Evolutionary conservation across 1,140 invertebrate species (phyloP), one percentile per base, ranked within the genome.

Genomic region (Drosophila carrolli): DNA sequence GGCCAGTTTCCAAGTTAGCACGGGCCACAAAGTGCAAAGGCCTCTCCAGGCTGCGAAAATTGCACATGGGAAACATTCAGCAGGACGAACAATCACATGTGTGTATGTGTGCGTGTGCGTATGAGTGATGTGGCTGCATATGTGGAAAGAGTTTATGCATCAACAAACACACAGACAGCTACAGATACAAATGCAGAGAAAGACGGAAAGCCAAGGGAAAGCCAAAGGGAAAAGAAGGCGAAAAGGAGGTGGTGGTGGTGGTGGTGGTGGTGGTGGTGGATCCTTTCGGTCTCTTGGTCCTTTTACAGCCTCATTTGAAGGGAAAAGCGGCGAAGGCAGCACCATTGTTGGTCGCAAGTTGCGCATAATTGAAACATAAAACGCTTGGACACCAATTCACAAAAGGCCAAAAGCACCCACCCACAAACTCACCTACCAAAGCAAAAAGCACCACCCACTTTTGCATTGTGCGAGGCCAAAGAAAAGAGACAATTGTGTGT

Each of bases 291-390:
- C 57, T 60, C 35, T 74, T 63, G 56, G 68, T 67, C 54, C 57
- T 81, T 88, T 88, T 88, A 70, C 83, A 88, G 81, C 76, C 81
- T 79, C 84, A 83, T 88, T 89, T 88, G 16, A 19, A 48, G 43
- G 47, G 47, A 32, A 29, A 29, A 40, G 50, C 38, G 55, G 73
- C 48, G 7, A 61, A 66, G 55, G 56, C 78, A 40, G 60, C 50
- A 44, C 80, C 84, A 88, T 88, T 88, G 83, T 88, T 79, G 83
- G 83, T 76, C 84, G 58, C 83, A 88, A 88, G 83, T 88, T 88
- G 84, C 84, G 84, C 84, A 88, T 88, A 88, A 88, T 88, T 88
- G 84, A 88, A 88, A 88, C 84, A 88, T 88, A 88, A 88, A 88
- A 88, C 84, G 84, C 84, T 88, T 88, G 84, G 84, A 88, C 84